Evolutionary conservation across 2,113 vertebrate genomes (phyloP), one percentile per base, ranked within the genome.

Genomic region (Taurulus bubalis): DNA sequence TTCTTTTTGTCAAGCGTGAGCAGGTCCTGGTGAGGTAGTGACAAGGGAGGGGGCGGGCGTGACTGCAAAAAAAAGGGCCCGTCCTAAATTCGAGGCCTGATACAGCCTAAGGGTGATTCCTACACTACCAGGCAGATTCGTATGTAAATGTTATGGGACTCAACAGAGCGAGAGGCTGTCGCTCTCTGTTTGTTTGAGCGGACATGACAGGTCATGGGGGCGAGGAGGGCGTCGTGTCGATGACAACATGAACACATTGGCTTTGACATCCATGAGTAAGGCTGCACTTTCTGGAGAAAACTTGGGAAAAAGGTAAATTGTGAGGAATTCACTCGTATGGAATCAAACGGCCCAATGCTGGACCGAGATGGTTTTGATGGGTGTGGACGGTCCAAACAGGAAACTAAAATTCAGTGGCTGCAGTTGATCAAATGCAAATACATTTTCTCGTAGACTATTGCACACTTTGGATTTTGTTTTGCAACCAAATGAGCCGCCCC

Each of bases 101-200:
- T 91, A 89, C 85, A 85, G 93, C 93, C 93, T 58, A 16, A 36
- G 92, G 93, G 87, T 77, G 87, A 91, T 86, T 90, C 86, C 87
- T 80, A 84, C 91, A 89, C 86, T 71, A 89, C 34, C 90, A 89
- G 91, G 82, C 85, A 85, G 88, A 71, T 86, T 77, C 89, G 87
- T 92, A 94, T 93, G 93, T 93, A 94, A 95, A 94, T 95, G 93
- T 95, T 93, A 94, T 84, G 65, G 83, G 90, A 89, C 49, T 84
- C 90, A 87, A 88, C 91, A 83, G 92, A 93, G 91, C 90, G 89
- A 86, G 82, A 90, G 88, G 80, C 89, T 85, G 90, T 86, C 88
- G 83, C 26, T 83, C 80, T 85, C 73, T 65, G 82, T 83, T 90
- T 40, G 64, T 83, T 85, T 86, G 88, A 92, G 82, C 70, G 85